phyloP scores from a whole-genome alignment of 2,797 vertebrate species.

The Menidia menidia region DNA sequence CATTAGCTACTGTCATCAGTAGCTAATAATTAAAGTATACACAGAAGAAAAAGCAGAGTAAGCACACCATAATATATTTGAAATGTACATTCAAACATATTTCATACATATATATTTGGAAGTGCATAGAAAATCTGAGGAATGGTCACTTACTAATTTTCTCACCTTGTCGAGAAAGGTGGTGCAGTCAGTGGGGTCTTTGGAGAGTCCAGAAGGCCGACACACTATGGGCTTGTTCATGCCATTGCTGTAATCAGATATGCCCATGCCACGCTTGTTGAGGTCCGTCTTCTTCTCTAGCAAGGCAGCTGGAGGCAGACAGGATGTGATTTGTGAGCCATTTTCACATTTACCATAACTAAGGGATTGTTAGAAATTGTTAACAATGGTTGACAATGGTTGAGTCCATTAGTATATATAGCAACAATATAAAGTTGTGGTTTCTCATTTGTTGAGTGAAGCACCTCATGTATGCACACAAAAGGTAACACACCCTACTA shows the following conservation, averaged over 20 bases:
- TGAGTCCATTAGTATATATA: not conserved
- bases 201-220: conserved; percentile 93
- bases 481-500: not conserved
- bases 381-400: too few relatives aligned
- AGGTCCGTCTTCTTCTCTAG: conserved; percentile 99
- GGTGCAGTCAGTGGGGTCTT: conserved; percentile 96
- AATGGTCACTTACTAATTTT: not conserved
- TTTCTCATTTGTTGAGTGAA: not conserved
- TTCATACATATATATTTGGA: not conserved
- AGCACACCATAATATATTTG: not conserved
- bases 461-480: not conserved
- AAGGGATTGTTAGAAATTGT: too few relatives aligned
- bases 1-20: too few relatives aligned
- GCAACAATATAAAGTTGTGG: too few relatives aligned
- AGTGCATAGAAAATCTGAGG: not conserved
- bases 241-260: conserved; percentile 95
- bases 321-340: not conserved
- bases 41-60: not conserved
- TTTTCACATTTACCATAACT: too few relatives aligned
- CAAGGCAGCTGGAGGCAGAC: conserved; percentile 87
- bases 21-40: not conserved
- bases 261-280: conserved; percentile 96
- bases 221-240: conserved; percentile 94
- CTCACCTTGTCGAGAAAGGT: conserved; percentile 95
- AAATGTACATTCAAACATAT: not conserved